Base-by-base conservation (phyloP, 2,888 invertebrate genomes). In the Andrena fulva region DNA sequence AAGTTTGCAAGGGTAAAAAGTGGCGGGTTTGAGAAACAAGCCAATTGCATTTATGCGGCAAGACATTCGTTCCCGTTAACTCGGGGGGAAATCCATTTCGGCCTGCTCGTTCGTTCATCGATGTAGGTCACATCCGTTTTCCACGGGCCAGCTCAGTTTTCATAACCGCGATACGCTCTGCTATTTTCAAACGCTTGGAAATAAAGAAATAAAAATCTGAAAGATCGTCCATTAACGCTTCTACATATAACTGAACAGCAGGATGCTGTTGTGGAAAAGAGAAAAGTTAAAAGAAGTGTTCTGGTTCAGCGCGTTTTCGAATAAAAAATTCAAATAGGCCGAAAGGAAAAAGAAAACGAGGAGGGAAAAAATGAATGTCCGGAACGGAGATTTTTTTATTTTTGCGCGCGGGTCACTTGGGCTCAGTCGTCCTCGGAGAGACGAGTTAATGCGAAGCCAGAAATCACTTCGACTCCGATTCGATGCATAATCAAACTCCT, bases 1-100 rank as follows among this genome's bases (percentile, higher is more conserved):
- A 24, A 42, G 42, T 62, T 67, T 62, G 24, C 29, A 3, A 54
- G 66, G 33, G 54, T 5, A 31, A 52, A 56, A 24, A 50, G 16
- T 7, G 67, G 64, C 52, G 67, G 64, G 42, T 73, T 66, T 20
- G 7, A 73, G 59, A 42, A 20, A 29, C 66, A 33, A 54, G 56
- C 64, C 33, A 73, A 16, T 31, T 33, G 4, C 60, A 2, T 67
- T 24, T n/a, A 12, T 54, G 63, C 67, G 62, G 31, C 29, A 50
- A 75, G 75, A 75, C 42, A 33, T 68, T 62, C 74, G 42, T 31
- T n/a, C 24, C 74, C 12, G 77, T 67, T 62, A 54, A 62, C 62
- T 10, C 48, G 29, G 42, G 16, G 8, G n/a, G n/a, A 64, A 74
- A 52, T 77, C 73, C 52, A 24, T 77, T 74, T 52, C 60, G 31